Evolutionary conservation across 2,888 invertebrate genomes (phyloP), one percentile per base, ranked within the genome.

Genomic region (Mycalesis mineus): DNA sequence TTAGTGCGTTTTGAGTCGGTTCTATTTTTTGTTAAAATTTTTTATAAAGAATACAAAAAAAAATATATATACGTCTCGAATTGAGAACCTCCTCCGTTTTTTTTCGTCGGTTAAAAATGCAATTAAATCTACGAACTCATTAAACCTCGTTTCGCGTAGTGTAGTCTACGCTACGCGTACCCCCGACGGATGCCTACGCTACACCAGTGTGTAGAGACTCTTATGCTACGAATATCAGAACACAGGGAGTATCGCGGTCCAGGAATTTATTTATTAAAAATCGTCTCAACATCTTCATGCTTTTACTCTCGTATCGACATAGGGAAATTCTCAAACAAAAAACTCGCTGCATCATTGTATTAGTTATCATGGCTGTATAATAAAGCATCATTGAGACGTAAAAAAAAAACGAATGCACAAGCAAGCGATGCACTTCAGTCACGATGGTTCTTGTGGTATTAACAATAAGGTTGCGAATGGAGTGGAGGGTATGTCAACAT

Each of bases 321-420:
- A 53, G 53, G 52, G 60, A 62, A 62, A 55, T 53, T 60, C 51
- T 59, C 33, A 47, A 36, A 50, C 55, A 60, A 39, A 52, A 62
- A 60, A 60, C 36, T 14, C 55, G 60, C 62, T 62, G 60, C 62
- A 62, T 62, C 62, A 60, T 60, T 62, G 65, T 65, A 61, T 63
- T 63, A 65, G 63, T 65, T 65, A 64, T 65, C 64, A 58, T 65
- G 64, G 58, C 48, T 58, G 65, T 65, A 68, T 64, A 67, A 68
- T 69, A 65, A 67, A 70, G 70, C 64, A 67, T 69, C 71, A 72
- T 74, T 70, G 73, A 77, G 75, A 72, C 74, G 61, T 11, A 36
- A 66, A 69, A 75, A 73, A 70, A 70, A 69, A 64, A 58, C 55
- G 52, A 55, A 63, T 50, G 33, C 52, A 58, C 45, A 44, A 60